Evolutionary conservation across 2,888 invertebrate species (phyloP).

Genomic region (Chydorus sphaericus): DNA sequence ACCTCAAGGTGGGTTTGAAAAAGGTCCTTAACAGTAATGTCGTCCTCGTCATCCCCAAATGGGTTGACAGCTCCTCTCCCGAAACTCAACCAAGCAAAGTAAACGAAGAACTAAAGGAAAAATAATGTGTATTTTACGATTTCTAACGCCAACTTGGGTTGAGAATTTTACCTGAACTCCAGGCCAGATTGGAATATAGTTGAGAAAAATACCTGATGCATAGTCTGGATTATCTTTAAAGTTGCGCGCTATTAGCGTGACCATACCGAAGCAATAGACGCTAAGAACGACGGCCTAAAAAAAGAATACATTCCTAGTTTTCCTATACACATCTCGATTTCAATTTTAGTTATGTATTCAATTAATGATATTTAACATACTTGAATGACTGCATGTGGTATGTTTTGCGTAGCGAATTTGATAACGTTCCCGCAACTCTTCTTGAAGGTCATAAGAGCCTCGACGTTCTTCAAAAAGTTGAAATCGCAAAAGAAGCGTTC

Average conservation of each 20-base stretch:
- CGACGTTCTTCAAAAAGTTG: background rate
- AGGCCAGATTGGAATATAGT: no score
- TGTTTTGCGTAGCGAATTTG: background rate
- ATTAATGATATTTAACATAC: background rate
- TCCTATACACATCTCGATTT: background rate
- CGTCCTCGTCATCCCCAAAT: background rate
- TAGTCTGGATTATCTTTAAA: no score
- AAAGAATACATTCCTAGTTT: background rate
- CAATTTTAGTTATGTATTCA: background rate
- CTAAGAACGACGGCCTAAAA: background rate
- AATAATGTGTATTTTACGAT: no score
- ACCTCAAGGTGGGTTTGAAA: background rate
- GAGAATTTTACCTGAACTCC: no score
- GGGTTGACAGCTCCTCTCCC: background rate
- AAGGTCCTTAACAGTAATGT: background rate
- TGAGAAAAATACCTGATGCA: no score
- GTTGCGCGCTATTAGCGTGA: background rate
- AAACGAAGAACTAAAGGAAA: background rate
- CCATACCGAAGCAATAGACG: background rate
- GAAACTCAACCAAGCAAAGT: background rate
- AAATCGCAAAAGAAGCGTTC: background rate
- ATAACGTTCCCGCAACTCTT: background rate
- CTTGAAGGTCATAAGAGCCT: background rate
- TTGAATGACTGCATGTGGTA: background rate
- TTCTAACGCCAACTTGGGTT: no score